These are phyloP conservation scores for Lasius platythorax DNA, from an alignment of 2,888 invertebrate species.

Conservation along the genomic window DNA sequence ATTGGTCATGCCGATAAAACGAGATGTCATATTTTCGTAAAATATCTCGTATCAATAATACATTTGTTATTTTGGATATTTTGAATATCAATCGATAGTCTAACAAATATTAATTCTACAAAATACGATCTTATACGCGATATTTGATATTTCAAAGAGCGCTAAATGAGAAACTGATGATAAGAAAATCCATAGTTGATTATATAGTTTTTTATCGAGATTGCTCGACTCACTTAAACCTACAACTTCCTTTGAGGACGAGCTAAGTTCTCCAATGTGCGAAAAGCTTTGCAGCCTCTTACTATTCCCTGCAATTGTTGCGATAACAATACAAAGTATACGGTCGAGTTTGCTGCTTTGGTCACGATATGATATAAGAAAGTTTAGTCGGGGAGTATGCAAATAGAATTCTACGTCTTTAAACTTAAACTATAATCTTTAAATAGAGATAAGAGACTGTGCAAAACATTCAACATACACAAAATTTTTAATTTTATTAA, in stretches of 20 bases:
- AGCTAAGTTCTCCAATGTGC: background rate
- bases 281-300: background rate
- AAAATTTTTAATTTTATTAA: background rate
- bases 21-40: background rate
- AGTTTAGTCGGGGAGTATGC: background rate
- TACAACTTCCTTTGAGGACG: constrained; percentile 15
- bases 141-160: background rate
- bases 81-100: background rate
- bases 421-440: constrained; percentile 18
- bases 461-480: background rate
- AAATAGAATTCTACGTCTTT: constrained; percentile 27
- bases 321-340: constrained; percentile 20
- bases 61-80: background rate
- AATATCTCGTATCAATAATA: background rate
- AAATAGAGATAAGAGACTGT: background rate
- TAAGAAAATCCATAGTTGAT: background rate
- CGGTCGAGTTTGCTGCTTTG: constrained; percentile 21
- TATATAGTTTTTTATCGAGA: background rate
- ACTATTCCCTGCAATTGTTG: constrained; percentile 7
- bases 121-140: background rate
- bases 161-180: background rate
- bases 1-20: background rate
- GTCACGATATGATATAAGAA: constrained; percentile 35
- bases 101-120: background rate
- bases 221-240: background rate